Conservation (phyloP, 2,888 invertebrate genomes). For the Litoditis marina region DNA sequence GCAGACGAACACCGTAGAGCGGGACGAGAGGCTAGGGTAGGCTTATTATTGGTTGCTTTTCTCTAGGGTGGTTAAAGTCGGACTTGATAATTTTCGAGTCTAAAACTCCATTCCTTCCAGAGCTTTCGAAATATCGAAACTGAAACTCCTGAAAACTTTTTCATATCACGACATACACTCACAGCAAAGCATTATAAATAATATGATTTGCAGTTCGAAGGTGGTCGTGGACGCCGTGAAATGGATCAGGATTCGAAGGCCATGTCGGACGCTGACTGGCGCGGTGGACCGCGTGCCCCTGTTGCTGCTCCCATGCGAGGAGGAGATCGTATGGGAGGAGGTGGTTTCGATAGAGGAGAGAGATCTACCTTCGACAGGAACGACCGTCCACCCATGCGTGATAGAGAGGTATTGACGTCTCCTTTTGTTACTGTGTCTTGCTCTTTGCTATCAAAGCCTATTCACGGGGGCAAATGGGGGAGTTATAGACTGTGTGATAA, state of each 20-base stretch:
- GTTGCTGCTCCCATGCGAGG: too few species aligned
- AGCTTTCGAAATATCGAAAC: too few species aligned
- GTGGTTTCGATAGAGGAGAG: too few species aligned
- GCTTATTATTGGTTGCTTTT: not conserved
- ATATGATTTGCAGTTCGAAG: not conserved
- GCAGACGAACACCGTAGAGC: slow-evolving; percentile 35
- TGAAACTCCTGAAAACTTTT: not conserved
- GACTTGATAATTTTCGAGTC: too few species aligned
- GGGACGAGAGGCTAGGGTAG: slow-evolving; percentile 13
- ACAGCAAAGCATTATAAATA: not conserved
- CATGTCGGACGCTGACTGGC: slow-evolving; percentile 35
- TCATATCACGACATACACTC: not conserved
- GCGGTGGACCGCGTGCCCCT: slow-evolving; percentile 19
- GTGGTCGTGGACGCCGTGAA: slow-evolving; percentile 13
- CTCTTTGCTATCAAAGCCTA: not conserved
- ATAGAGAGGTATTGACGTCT: slow-evolving; percentile 3
- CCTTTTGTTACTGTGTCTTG: not conserved
- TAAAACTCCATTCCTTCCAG: too few species aligned
- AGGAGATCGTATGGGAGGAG: too few species aligned
- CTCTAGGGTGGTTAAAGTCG: not conserved
- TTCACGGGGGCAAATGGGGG: too few species aligned
- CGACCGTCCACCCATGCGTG: slow-evolving; percentile 15
- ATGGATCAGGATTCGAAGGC: slow-evolving; percentile 33
- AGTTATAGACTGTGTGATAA: too few species aligned
- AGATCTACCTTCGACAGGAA: too few species aligned